Conservation (phyloP, 2,888 invertebrate genomes). For the Nemotelus nigrinus region DNA sequence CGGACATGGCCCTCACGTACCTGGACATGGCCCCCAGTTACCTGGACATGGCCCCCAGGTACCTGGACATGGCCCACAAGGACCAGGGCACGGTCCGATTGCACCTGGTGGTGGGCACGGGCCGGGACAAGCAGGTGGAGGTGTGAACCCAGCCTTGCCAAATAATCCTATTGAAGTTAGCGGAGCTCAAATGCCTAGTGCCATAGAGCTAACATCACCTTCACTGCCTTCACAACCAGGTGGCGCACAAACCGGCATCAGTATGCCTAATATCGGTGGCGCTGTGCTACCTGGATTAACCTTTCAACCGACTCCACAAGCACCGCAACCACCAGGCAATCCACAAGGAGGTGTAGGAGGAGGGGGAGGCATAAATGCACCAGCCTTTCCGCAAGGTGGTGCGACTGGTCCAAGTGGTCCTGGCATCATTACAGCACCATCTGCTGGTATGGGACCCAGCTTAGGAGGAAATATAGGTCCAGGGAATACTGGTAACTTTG, state of each 20-base stretch:
- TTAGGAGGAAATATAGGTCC: background rate
- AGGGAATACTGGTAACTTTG: background rate
- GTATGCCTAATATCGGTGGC: slow-evolving; percentile 3
- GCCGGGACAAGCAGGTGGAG: background rate
- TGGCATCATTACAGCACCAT: background rate
- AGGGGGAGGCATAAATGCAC: background rate
- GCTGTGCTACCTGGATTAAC: background rate
- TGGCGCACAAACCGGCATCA: slow-evolving; percentile 1
- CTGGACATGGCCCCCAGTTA: background rate
- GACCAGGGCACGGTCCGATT: background rate
- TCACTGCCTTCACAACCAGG: background rate
- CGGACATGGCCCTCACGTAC: background rate
- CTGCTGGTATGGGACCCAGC: background rate
- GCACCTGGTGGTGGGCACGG: background rate
- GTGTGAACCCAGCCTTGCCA: background rate
- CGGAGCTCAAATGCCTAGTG: slow-evolving; percentile 25
- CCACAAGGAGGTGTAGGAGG: background rate
- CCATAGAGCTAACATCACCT: slow-evolving; percentile 18
- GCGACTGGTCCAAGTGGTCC: background rate
- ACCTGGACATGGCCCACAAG: background rate
- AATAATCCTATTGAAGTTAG: slow-evolving; percentile 16
- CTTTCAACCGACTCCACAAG: background rate
- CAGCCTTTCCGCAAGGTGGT: background rate
- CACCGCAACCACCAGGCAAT: background rate
- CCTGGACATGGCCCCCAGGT: background rate